phyloP scores from a whole-genome alignment of 2,797 vertebrate genomes.

The Sebastes hubbsi region DNA sequence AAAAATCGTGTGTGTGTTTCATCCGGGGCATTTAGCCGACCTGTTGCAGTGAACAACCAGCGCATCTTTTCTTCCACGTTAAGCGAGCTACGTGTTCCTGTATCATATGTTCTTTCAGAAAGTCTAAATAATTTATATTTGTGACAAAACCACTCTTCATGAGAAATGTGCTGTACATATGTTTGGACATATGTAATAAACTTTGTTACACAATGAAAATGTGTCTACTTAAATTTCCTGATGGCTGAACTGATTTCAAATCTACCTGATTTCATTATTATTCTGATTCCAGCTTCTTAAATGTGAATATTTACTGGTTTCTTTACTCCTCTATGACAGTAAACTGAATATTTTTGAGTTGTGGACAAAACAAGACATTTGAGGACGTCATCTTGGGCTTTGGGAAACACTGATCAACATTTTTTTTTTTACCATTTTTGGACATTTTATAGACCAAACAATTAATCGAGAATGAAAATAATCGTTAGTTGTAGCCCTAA shows the following conservation, averaged over 20 bases:
- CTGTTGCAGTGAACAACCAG: constrained; percentile 59
- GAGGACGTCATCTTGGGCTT: no score
- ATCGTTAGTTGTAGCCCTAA: no score
- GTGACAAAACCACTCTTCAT: constrained; percentile 94
- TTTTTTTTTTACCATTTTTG: no score
- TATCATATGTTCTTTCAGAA: constrained; percentile 80
- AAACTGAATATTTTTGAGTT: no score
- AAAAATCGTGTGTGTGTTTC: constrained; percentile 18
- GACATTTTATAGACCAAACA: no score
- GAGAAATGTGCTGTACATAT: constrained; percentile 97
- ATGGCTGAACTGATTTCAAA: background rate
- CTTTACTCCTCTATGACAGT: fast-evolving
- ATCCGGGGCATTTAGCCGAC: constrained; percentile 34
- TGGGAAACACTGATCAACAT: fast-evolving
- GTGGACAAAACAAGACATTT: no score
- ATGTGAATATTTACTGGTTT: no score
- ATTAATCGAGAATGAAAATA: no score
- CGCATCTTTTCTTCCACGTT: constrained; percentile 53
- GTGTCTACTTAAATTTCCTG: background rate
- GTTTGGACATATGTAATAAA: constrained; percentile 99
- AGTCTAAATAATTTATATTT: constrained; percentile 97
- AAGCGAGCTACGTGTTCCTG: constrained; percentile 62
- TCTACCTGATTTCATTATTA: background rate
- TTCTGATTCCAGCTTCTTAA: no score
- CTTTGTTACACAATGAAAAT: constrained; percentile 93